Evolutionary conservation across 2,888 invertebrate species (phyloP).

Genomic region (Dromius quadrimaculatus): DNA sequence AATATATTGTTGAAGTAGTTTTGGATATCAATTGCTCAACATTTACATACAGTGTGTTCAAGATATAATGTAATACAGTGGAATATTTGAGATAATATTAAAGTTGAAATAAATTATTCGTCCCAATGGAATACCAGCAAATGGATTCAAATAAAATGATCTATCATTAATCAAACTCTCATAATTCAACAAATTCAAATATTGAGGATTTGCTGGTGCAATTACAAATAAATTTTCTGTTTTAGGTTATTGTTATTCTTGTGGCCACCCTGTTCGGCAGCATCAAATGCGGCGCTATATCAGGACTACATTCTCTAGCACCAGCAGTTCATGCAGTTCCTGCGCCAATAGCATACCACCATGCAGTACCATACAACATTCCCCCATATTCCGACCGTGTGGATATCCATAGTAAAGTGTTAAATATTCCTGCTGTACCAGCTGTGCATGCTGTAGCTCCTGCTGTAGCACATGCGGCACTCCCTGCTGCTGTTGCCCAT

Average conservation of each 20-base stretch:
- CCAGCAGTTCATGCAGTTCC: constrained; percentile 42
- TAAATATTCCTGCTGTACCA: constrained; percentile 34
- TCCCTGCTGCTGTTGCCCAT: constrained; percentile 56
- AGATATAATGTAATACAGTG: no score
- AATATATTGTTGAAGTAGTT: no score
- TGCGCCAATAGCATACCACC: constrained; percentile 64
- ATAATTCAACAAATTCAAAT: no score
- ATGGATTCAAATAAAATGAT: no score
- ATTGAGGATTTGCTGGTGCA: no score
- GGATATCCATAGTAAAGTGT: constrained; percentile 68
- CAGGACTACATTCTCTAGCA: constrained; percentile 5
- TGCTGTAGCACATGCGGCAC: constrained; percentile 2
- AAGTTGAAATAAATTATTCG: no score
- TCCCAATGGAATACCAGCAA: no score
- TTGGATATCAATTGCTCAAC: no score
- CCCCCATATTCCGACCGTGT: constrained; percentile 74
- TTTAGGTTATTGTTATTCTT: constrained; percentile 10
- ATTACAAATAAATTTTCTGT: neutral
- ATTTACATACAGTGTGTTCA: no score
- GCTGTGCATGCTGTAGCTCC: constrained; percentile 29
- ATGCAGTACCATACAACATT: constrained; percentile 73
- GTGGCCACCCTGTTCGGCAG: constrained; percentile 10
- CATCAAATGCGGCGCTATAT: constrained; percentile 29
- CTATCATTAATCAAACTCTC: no score
- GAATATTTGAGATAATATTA: no score